phyloP scores from a whole-genome alignment of 2,888 invertebrate genomes.

The Netelia virgata region DNA sequence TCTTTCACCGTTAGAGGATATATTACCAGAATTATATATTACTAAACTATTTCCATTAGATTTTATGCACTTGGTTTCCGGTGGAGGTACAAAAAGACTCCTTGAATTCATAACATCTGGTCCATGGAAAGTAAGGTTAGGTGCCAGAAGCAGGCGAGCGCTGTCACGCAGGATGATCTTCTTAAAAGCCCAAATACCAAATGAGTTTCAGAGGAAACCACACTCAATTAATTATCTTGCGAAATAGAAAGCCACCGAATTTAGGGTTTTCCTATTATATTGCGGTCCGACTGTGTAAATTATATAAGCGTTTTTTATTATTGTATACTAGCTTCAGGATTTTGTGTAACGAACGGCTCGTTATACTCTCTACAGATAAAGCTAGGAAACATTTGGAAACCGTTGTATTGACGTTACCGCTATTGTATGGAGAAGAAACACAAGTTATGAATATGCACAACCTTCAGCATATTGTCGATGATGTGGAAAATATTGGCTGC shows the following conservation, averaged over 20 bases:
- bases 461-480: conserved; percentile 32
- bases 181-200: conserved; percentile 22
- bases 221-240: neutral
- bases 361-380: neutral
- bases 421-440: conserved; percentile 26
- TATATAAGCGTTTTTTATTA: conserved; percentile 44
- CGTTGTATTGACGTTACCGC: conserved; percentile 11
- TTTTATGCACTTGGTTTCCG: conserved; percentile 48
- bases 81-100: conserved; percentile 32
- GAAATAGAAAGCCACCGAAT: conserved; percentile 28
- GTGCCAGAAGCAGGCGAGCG: conserved; percentile 2
- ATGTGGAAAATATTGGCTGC: conserved; percentile 30
- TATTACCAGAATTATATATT: conserved; percentile 33
- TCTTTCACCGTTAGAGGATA: conserved; percentile 46
- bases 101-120: conserved; percentile 18
- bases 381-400: conserved; percentile 24
- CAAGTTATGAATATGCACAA: conserved; percentile 47
- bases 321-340: conserved; percentile 28
- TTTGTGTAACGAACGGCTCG: conserved; percentile 27
- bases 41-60: conserved; percentile 36
- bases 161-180: neutral
- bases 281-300: neutral
- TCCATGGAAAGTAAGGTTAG: conserved; percentile 39
- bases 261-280: conserved; percentile 23
- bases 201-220: conserved; percentile 20